Evolutionary conservation across 2,888 invertebrate species (phyloP).

Genomic region (Noctua pronuba): DNA sequence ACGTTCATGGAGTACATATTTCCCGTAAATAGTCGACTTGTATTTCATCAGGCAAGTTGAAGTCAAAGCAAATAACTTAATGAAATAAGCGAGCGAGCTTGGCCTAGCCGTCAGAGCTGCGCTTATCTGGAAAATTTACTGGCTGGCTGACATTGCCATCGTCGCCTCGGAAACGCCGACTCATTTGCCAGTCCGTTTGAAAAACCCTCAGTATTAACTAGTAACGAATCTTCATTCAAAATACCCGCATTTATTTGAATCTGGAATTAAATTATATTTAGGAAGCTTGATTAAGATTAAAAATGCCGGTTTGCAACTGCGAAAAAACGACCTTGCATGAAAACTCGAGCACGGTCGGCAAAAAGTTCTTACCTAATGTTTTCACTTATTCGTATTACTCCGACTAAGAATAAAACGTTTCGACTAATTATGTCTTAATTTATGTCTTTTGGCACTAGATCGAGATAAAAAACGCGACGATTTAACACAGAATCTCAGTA

Average conservation of each 20-base stretch:
- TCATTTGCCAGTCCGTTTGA: constrained; percentile 87
- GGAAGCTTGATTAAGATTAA: constrained; percentile 20
- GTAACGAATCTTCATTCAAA: constrained; percentile 73
- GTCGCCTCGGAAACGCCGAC: constrained; percentile 84
- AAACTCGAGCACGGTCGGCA: constrained; percentile 2
- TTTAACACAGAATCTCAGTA: constrained; percentile 25
- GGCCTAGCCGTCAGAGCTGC: constrained; percentile 82
- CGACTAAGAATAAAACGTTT: constrained; percentile 43
- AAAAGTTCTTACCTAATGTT: constrained; percentile 37
- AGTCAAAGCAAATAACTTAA: constrained; percentile 86
- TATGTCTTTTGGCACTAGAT: constrained; percentile 51
- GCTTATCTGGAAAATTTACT: constrained; percentile 89
- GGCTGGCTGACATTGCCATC: constrained; percentile 87
- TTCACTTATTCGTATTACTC: constrained; percentile 41
- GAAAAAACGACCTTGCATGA: constrained; percentile 30
- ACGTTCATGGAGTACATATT: constrained; percentile 37
- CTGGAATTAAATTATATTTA: constrained; percentile 20
- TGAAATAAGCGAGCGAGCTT: constrained; percentile 84
- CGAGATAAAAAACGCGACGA: constrained; percentile 38
- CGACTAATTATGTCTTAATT: constrained; percentile 55
- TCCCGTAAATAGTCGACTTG: constrained; percentile 65
- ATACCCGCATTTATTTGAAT: constrained; percentile 56
- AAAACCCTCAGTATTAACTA: constrained; percentile 80
- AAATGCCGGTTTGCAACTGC: constrained; percentile 18
- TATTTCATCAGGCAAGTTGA: constrained; percentile 78